Base-by-base conservation (phyloP, 1,140 invertebrate species). In the Panagrolaimus sp. region DNA sequence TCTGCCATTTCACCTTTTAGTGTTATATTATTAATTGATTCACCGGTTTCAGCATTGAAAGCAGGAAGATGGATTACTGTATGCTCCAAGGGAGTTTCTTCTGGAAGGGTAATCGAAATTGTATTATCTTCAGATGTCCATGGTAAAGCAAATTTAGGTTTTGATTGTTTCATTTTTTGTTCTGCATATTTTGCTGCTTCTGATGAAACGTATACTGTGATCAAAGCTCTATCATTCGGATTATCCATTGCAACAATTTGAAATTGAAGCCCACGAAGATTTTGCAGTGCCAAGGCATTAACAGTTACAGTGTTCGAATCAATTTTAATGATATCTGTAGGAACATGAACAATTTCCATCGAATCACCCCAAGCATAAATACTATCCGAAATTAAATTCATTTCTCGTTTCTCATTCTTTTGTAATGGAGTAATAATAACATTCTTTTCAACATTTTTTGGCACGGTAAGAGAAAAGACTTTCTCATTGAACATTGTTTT, bases 11-110 rank as follows among this genome's bases (percentile, higher is more conserved):
- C 17, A 21, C 52, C 52, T 4, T 58, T 14, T 12, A 58, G 10
- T 1, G 52, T 9, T 10, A 62, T 44, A 26, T 68, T 45, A 5
- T 24, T 44, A 26, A 68, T 62, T 10, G 17, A 24, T 38, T 55
- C 64, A n/a, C 69, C 69, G 26, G 68, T 55, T 9, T 66, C 2
- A 24, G 70, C 26, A 46, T 72, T 71, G 17, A 26, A 72, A 10
- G 71, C 71, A 17, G 69, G 69, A 0, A 72, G 14, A 28, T 52
- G 43, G 3, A 71, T 10, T 15, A 72, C 43, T 8, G 43, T 44
- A 28, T 63, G 28, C 7, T 47, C 47, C 10, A 63, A 10, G 8
- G 71, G 69, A 28, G 71, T 17, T 64, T 72, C 71, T 65, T 72
- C 71, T 14, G 70, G 55, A 17, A 71, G 15, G 15, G 14, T 48